phyloP scores from a whole-genome alignment of 2,113 vertebrate species.

The Ictalurus punctatus region DNA sequence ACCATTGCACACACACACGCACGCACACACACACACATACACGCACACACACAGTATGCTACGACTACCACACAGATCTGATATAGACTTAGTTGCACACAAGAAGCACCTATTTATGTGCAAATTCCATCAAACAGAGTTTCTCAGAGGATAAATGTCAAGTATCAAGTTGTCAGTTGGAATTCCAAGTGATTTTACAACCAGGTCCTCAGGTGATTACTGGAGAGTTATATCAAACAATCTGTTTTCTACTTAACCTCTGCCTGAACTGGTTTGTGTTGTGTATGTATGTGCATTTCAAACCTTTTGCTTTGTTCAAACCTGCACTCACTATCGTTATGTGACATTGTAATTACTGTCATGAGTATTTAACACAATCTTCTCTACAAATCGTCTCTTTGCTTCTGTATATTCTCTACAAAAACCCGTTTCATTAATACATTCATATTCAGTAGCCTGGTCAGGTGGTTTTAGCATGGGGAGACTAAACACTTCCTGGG shows the following conservation, averaged over 20 bases:
- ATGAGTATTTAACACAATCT: neutral
- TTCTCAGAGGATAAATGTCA: neutral
- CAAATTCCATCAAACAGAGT: neutral
- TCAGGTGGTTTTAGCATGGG: neutral
- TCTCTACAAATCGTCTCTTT: neutral
- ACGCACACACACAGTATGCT: neutral
- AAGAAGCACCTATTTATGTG: neutral
- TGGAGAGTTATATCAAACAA: neutral
- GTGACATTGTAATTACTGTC: neutral
- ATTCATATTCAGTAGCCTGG: neutral
- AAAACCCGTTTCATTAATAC: neutral
- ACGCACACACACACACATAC: neutral
- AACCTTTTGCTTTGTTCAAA: neutral
- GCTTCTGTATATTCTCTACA: neutral
- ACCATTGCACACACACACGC: slow-evolving; percentile 54
- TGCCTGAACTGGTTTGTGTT: neutral
- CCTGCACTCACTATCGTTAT: neutral
- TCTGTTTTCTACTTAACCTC: neutral
- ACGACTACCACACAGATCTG: neutral
- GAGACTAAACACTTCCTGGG: neutral
- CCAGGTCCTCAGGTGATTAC: neutral
- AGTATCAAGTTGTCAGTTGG: neutral
- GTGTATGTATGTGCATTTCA: neutral
- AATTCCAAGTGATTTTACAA: neutral
- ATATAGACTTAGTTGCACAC: neutral